Conservation (phyloP, 2,113 vertebrate genomes). For the Dascyllus trimaculatus region DNA sequence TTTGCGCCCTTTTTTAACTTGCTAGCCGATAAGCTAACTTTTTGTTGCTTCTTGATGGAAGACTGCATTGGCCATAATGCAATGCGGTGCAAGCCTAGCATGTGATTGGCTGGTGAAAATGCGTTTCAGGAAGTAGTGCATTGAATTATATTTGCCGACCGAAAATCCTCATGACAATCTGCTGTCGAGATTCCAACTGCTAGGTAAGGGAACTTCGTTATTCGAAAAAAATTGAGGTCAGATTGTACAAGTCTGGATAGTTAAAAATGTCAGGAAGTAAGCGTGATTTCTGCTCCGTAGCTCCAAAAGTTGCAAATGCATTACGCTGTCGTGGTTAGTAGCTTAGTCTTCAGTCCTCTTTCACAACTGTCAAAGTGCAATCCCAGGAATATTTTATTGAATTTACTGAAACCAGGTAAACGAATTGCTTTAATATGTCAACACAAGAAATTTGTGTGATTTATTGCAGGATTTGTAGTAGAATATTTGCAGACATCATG, state of each 20-base stretch:
- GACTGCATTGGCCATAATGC: conserved; percentile 72
- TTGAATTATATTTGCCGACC: conserved; percentile 64
- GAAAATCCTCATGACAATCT: conserved; percentile 46
- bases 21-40: background rate
- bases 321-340: background rate
- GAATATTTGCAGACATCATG: background rate
- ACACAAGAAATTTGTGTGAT: background rate
- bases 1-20: background rate
- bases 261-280: background rate
- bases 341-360: background rate
- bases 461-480: too few relatives aligned
- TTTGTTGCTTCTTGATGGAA: background rate
- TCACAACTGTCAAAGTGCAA: background rate
- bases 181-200: background rate
- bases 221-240: background rate
- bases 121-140: conserved; percentile 68
- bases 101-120: conserved; percentile 68
- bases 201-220: conserved; percentile 20
- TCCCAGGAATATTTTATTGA: background rate
- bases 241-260: background rate
- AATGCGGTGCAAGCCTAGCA: background rate
- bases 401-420: background rate
- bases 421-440: background rate
- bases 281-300: background rate
- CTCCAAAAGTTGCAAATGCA: background rate